Conservation (phyloP, 2,797 vertebrate species). For the Alectoris magna region DNA sequence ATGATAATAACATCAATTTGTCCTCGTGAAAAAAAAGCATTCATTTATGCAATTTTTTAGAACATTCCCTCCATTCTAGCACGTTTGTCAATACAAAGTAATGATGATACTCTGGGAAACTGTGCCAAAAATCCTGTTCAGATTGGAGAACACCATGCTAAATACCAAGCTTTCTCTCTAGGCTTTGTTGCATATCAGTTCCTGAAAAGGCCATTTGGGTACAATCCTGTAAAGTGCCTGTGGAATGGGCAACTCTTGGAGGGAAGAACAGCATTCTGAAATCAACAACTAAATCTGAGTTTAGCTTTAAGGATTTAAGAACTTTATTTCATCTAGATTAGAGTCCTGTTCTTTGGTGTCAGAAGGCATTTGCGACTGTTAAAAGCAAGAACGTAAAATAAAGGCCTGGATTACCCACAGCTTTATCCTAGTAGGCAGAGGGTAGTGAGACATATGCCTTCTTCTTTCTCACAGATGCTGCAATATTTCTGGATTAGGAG, state of each 20-base stretch:
- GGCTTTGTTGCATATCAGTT: background rate
- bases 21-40: background rate
- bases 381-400: constrained; percentile 60
- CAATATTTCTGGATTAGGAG: constrained; percentile 56
- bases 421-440: constrained; percentile 55
- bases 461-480: constrained; percentile 46
- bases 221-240: constrained; percentile 55
- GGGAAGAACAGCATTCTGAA: constrained; percentile 33
- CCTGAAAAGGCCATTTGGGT: constrained; percentile 33
- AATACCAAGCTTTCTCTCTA: background rate
- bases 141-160: background rate
- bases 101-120: background rate
- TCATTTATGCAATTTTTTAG: background rate
- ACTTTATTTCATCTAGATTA: constrained; percentile 65
- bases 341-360: constrained; percentile 42
- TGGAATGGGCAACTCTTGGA: constrained; percentile 51
- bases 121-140: background rate
- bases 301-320: constrained; percentile 64
- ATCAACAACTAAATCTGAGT: constrained; percentile 57
- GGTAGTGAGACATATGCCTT: constrained; percentile 41
- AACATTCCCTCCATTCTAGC: background rate
- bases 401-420: constrained; percentile 57
- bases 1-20: background rate
- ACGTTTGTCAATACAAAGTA: background rate
- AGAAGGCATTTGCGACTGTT: constrained; percentile 40